A percentile compares a stretch with the other conserved stretches of the same genome.
phyloP scores from a whole-genome alignment of 2,113 vertebrate species.

The Lanius ludovicianus region DNA sequence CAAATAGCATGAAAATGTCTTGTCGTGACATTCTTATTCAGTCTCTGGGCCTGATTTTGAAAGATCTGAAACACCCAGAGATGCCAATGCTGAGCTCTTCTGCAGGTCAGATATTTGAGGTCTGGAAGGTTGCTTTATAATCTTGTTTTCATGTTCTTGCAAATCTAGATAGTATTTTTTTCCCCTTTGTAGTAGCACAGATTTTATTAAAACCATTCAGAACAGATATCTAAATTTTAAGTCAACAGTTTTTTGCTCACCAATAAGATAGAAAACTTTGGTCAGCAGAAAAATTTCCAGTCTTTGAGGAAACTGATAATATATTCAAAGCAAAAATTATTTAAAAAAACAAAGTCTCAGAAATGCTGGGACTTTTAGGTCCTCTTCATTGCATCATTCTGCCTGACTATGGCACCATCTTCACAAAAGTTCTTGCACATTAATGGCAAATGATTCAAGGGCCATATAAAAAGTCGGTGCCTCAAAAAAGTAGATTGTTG shows the following conservation, averaged over 20 bases:
- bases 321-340: background rate
- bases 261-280: background rate
- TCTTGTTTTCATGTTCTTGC: constrained; percentile 16
- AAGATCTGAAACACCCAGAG: background rate
- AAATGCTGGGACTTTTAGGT: background rate
- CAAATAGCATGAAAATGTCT: constrained; percentile 55
- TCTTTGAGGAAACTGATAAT: background rate
- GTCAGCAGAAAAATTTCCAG: background rate
- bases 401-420: background rate
- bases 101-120: constrained; percentile 1
- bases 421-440: background rate
- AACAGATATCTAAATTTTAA: background rate
- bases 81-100: background rate
- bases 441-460: background rate
- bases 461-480: background rate
- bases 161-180: background rate
- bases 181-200: background rate
- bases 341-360: background rate
- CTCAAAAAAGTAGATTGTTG: background rate
- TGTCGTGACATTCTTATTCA: constrained; percentile 58
- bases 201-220: constrained; percentile 25
- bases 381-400: background rate
- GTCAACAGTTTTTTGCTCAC: background rate
- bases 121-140: constrained; percentile 10
- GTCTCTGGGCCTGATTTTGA: constrained; percentile 45